phyloP scores from a whole-genome alignment of 2,888 invertebrate species.

The Meteorus cinctellus region DNA sequence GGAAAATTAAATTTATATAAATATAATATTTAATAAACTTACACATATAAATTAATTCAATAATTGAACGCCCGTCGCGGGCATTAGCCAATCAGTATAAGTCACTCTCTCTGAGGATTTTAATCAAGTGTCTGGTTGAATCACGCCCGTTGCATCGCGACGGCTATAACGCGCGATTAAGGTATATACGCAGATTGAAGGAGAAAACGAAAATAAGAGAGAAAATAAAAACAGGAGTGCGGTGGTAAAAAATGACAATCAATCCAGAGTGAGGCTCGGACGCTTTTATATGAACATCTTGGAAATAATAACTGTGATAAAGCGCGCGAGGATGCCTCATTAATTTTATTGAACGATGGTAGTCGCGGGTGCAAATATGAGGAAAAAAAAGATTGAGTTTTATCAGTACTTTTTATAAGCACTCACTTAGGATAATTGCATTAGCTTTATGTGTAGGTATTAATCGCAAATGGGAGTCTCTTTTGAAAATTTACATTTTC shows the following conservation, averaged over 20 bases:
- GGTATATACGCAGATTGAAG: background rate
- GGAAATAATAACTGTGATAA: slow-evolving; percentile 53
- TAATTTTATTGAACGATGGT: slow-evolving; percentile 45
- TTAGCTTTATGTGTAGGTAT: slow-evolving; percentile 34
- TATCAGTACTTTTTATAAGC: slow-evolving; percentile 47
- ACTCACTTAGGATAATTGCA: slow-evolving; percentile 51
- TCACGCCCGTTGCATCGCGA: slow-evolving; percentile 33
- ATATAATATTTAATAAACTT: too few relatives aligned
- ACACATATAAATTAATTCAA: slow-evolving; percentile 1
- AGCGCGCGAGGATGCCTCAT: slow-evolving; percentile 54
- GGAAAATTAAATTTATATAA: too few relatives aligned
- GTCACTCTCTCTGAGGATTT: slow-evolving; percentile 49
- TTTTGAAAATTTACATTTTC: background rate
- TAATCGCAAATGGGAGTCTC: background rate
- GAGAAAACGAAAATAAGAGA: background rate
- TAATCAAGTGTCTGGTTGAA: slow-evolving; percentile 51
- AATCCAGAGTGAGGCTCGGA: background rate
- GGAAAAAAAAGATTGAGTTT: slow-evolving; percentile 45
- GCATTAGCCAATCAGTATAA: slow-evolving; percentile 48
- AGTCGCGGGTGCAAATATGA: background rate
- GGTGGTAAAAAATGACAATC: background rate
- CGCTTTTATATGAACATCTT: slow-evolving; percentile 49
- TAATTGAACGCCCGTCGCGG: background rate
- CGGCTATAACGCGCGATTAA: slow-evolving; percentile 18
- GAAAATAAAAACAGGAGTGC: background rate